Percentiles rank a stretch among this genome's conserved stretches.
These are phyloP conservation scores for Noctua fimbriata DNA, from an alignment of 2,888 invertebrate species.

Conservation along the genomic window DNA sequence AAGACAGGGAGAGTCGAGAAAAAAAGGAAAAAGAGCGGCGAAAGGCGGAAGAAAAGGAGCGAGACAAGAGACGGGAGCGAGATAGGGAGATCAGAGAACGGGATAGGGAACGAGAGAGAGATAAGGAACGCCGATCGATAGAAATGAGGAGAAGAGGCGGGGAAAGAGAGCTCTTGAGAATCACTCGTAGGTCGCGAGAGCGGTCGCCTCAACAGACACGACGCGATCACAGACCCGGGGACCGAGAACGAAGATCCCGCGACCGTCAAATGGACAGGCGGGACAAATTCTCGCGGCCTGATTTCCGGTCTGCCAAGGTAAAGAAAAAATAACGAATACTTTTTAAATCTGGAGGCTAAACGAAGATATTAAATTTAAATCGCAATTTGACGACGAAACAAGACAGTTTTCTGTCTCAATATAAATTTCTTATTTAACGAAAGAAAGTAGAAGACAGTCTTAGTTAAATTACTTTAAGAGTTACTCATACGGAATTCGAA, in stretches of 20 bases:
- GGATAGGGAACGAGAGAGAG: conserved; percentile 74
- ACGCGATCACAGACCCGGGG: conserved; percentile 65
- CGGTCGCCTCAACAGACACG: conserved; percentile 61
- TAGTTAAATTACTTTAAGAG: background rate
- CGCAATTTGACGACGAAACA: background rate
- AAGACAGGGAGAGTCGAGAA: conserved; percentile 75
- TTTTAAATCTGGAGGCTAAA: background rate
- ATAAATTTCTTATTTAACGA: background rate
- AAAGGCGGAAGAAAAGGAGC: conserved; percentile 74
- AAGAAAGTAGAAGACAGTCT: background rate
- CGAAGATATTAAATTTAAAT: conserved; percentile 2
- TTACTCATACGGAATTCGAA: background rate
- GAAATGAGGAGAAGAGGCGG: conserved; percentile 68
- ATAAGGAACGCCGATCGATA: conserved; percentile 61
- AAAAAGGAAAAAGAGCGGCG: conserved; percentile 74
- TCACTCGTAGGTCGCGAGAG: conserved; percentile 70
- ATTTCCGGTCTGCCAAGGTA: conserved; percentile 71
- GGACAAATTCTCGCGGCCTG: conserved; percentile 73
- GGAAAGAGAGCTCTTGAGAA: conserved; percentile 68
- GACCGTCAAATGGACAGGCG: conserved; percentile 74
- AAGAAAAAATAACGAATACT: conserved; percentile 7
- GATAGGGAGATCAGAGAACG: conserved; percentile 72
- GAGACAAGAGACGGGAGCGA: conserved; percentile 71
- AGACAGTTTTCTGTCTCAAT: background rate
- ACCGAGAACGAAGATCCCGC: conserved; percentile 65